Evolutionary conservation across 2,888 invertebrate genomes (phyloP), one percentile per base, ranked within the genome.

Genomic region (Caenorhabditis sp.): DNA sequence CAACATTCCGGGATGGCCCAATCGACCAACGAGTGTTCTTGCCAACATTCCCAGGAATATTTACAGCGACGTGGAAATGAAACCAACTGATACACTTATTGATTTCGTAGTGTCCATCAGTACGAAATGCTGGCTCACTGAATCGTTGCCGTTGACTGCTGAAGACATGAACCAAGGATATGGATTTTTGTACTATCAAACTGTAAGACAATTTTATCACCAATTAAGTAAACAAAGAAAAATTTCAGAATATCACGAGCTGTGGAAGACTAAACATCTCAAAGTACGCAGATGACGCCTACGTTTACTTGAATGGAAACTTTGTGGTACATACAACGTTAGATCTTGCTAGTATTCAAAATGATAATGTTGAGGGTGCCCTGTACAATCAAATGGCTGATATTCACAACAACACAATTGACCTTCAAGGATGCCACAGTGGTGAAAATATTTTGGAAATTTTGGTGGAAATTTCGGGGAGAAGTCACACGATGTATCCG

Each of bases 21-120:
- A 73, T 46, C 70, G 73, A 2, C 83, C 84, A n/a, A 30, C 75
- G 11, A 22, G 74, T 0, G 88, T 92, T 1, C 93, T 94, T 0
- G 84, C 85, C 2, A 91, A 91, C 17, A 30, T 71, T n/a, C 76
- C 76, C 17, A 32, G 52, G 39, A 39, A 27, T 17, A 55, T 56
- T 0, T 75, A 75, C 52, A 62, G 62, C 2, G 68, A 68, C 52
- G 43, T 52, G 7, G 6, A 45, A 2, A 27, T 75, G 7, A 56
- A 56, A 13, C 46, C 62, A 5, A 68, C 68, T 39, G 68, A 68
- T 17, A 68, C 68, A 11, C 50, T 75, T 8, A 56, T 62, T 35
- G 75, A 62, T 7, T 75, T 75, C 39, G 68, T 75, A 32, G 15
- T 55, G 9, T 62, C 62, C 11, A 45, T 22, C 0, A 62, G 58